Percentiles rank a stretch among this genome's conserved stretches.
Conservation (phyloP, 2,797 vertebrate genomes). For the Falco biarmicus region DNA sequence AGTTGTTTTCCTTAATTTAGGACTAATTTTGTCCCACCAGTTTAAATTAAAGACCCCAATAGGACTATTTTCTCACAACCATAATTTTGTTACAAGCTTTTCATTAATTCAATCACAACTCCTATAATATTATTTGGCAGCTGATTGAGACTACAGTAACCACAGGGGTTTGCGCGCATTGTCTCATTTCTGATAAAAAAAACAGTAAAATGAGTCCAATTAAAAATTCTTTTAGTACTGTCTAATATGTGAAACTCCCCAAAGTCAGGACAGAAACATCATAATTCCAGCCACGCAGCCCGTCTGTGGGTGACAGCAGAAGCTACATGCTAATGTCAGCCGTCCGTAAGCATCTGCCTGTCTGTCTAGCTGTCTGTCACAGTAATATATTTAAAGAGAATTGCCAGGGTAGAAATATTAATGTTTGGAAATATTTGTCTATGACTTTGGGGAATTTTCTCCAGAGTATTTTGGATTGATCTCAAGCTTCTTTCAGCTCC, state of each 20-base stretch:
- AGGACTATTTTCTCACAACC: conserved; percentile 68
- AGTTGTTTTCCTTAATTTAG: conserved; percentile 66
- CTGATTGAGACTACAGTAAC: conserved; percentile 66
- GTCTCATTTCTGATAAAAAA: conserved; percentile 67
- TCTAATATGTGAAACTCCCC: conserved; percentile 44
- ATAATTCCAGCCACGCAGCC: conserved; percentile 38
- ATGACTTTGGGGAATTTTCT: not conserved
- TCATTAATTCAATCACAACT: conserved; percentile 77
- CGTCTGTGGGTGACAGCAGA: not conserved
- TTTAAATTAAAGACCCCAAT: conserved; percentile 67
- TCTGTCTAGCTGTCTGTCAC: not conserved
- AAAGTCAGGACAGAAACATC: conserved; percentile 36
- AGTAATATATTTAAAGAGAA: not conserved
- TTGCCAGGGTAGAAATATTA: conserved; percentile 2
- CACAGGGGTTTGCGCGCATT: conserved; percentile 58
- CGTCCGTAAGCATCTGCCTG: not conserved
- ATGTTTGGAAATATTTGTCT: conserved; percentile 9
- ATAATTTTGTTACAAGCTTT: conserved; percentile 77
- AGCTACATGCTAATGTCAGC: conserved; percentile 26
- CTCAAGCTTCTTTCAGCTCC: not conserved
- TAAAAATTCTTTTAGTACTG: conserved; percentile 65
- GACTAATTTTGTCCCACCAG: conserved; percentile 67
- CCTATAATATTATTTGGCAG: conserved; percentile 71
- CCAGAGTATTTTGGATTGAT: not conserved
- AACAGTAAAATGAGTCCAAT: conserved; percentile 51